Conservation (phyloP, 2,797 vertebrate genomes). For the Falco rusticolus region DNA sequence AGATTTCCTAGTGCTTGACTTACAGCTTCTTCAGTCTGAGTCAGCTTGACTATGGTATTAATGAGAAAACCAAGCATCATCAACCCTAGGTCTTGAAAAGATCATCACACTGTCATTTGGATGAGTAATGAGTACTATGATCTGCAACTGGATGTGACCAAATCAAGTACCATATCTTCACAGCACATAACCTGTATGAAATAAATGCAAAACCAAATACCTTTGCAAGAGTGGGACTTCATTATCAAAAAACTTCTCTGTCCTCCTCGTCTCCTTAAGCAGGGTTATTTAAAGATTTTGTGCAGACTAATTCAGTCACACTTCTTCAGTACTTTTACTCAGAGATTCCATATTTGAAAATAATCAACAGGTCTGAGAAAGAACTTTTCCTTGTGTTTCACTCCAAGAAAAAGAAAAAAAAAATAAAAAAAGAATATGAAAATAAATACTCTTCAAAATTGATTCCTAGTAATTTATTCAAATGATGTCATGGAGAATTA, state of each 20-base stretch:
- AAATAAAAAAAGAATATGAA: background rate
- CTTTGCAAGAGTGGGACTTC: background rate
- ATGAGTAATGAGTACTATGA: background rate
- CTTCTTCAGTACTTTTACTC: background rate
- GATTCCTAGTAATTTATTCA: background rate
- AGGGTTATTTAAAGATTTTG: background rate
- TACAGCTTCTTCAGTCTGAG: slow-evolving; percentile 26
- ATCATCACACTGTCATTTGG: background rate
- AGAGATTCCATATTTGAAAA: background rate
- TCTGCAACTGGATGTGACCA: background rate
- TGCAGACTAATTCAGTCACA: background rate
- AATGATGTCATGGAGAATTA: background rate
- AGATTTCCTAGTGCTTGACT: slow-evolving; percentile 32
- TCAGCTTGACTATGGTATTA: slow-evolving; percentile 2
- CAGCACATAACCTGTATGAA: background rate
- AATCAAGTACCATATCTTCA: background rate
- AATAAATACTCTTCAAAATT: background rate
- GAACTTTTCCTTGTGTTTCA: background rate
- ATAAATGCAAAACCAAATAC: background rate
- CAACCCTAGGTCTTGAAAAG: background rate
- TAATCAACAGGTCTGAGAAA: background rate
- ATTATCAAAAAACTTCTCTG: background rate
- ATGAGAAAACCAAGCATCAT: background rate
- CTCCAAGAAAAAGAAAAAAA: background rate
- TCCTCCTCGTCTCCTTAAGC: background rate